These are phyloP conservation scores for Graphium colonna DNA, from an alignment of 2,888 invertebrate genomes.

Conservation along the genomic window DNA sequence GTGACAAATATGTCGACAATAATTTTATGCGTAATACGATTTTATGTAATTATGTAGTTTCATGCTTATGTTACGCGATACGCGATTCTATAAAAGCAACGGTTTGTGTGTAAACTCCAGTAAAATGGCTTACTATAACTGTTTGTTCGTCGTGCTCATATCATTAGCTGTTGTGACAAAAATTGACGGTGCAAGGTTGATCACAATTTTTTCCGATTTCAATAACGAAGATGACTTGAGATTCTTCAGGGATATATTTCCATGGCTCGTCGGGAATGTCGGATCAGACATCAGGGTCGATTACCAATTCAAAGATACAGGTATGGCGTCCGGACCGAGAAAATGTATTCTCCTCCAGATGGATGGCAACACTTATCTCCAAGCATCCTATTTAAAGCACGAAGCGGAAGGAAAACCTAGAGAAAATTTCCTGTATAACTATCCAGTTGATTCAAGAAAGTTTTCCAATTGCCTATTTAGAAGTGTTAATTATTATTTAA, in stretches of 20 bases:
- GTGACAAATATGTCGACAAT: slow-evolving; percentile 10
- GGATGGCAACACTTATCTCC: slow-evolving; percentile 27
- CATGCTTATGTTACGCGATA: background rate
- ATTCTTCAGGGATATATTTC: slow-evolving; percentile 36
- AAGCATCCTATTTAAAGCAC: slow-evolving; percentile 31
- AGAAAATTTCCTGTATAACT: slow-evolving; percentile 16
- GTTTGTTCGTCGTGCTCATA: background rate
- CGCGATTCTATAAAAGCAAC: slow-evolving; percentile 16
- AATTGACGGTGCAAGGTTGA: slow-evolving; percentile 1
- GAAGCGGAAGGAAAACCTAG: slow-evolving; percentile 26
- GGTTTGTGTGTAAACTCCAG: background rate
- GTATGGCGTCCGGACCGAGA: slow-evolving; percentile 30
- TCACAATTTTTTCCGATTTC: slow-evolving; percentile 37
- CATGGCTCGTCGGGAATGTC: slow-evolving; percentile 38
- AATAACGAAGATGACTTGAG: slow-evolving; percentile 30
- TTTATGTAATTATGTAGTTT: slow-evolving; percentile 3
- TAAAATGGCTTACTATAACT: slow-evolving; percentile 13
- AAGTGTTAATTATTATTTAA: slow-evolving; percentile 13
- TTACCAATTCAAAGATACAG: slow-evolving; percentile 35
- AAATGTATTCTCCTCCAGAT: slow-evolving; percentile 35
- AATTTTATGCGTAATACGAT: background rate
- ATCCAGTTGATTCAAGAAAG: slow-evolving; percentile 15
- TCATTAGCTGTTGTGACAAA: background rate
- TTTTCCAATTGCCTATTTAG: slow-evolving; percentile 13
- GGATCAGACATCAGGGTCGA: slow-evolving; percentile 33